These are phyloP conservation scores for Tetraodon nigroviridis DNA, from an alignment of 2,113 vertebrate species.

Conservation along the genomic window DNA sequence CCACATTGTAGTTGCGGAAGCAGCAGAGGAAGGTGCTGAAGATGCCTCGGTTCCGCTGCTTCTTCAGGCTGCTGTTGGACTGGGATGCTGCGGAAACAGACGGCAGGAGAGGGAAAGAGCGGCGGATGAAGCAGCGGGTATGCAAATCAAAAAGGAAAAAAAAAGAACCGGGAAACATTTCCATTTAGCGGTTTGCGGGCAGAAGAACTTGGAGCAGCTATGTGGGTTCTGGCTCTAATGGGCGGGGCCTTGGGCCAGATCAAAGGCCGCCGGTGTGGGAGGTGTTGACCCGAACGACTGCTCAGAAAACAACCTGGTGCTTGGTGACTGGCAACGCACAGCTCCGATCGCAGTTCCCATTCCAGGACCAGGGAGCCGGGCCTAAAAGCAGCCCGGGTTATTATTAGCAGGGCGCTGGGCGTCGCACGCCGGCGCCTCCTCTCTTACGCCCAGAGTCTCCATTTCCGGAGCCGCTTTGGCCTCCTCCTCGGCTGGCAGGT, in stretches of 20 bases:
- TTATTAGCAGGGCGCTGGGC: slow-evolving; percentile 66
- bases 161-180: background rate
- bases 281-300: slow-evolving; percentile 28
- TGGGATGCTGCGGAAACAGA: slow-evolving; percentile 79
- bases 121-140: slow-evolving; percentile 20
- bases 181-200: slow-evolving; percentile 17
- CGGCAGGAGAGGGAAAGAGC: slow-evolving; percentile 2
- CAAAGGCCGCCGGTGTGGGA: slow-evolving; percentile 28
- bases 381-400: slow-evolving; percentile 65
- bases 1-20: slow-evolving; percentile 93
- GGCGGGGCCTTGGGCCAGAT: slow-evolving; percentile 27
- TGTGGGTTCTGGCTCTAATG: background rate
- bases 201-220: background rate
- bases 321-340: slow-evolving; percentile 43
- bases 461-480: slow-evolving; percentile 58
- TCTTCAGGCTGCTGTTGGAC: slow-evolving; percentile 87
- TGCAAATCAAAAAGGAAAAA: slow-evolving; percentile 31
- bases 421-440: slow-evolving; percentile 33
- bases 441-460: slow-evolving; percentile 35
- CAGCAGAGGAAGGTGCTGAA: slow-evolving; percentile 98
- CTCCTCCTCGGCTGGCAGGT: slow-evolving; percentile 71
- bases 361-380: slow-evolving; percentile 42
- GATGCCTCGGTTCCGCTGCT: slow-evolving; percentile 90
- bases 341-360: slow-evolving; percentile 58
- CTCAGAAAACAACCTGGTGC: slow-evolving; percentile 54